Evolutionary conservation across 92 coral and sea anemone genomes (phyloP).

Genomic region (Porites rus): DNA sequence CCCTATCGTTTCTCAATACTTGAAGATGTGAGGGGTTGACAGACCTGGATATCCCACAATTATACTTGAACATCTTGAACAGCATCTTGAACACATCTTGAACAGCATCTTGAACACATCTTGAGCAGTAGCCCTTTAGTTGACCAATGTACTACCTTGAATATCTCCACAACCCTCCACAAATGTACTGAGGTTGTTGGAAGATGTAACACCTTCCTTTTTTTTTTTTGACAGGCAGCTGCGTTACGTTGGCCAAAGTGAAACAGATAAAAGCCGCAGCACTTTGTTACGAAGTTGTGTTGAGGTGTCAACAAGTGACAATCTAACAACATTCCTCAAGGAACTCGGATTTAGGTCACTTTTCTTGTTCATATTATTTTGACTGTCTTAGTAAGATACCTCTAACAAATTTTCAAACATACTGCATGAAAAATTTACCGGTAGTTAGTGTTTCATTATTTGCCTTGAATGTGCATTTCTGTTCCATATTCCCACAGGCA

Average conservation of each 20-base stretch:
- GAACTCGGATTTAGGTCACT: slow-evolving; percentile 90
- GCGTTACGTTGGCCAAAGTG: slow-evolving; percentile 97
- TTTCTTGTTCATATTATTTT: neutral
- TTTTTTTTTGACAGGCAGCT: slow-evolving; percentile 72
- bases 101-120: too few relatives aligned
- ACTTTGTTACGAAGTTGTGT: slow-evolving; percentile 92
- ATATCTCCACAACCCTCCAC: too few relatives aligned
- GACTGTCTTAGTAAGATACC: too few relatives aligned
- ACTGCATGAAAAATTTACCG: neutral
- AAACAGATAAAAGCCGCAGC: slow-evolving; percentile 92
- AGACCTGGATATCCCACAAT: too few relatives aligned
- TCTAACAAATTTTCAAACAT: neutral
- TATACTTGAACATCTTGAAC: too few relatives aligned
- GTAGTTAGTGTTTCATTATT: neutral
- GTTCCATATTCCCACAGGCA: slow-evolving; percentile 42
- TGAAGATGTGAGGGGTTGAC: too few relatives aligned
- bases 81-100: too few relatives aligned
- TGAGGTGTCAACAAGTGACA: slow-evolving; percentile 93
- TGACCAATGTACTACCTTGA: too few relatives aligned
- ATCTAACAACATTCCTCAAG: slow-evolving; percentile 88
- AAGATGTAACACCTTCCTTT: neutral
- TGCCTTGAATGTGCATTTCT: neutral
- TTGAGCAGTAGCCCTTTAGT: too few relatives aligned
- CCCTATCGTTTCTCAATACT: too few relatives aligned
- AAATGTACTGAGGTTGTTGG: too few relatives aligned